Base-by-base conservation (phyloP, 1,140 invertebrate species). In the Eueides isabella region DNA sequence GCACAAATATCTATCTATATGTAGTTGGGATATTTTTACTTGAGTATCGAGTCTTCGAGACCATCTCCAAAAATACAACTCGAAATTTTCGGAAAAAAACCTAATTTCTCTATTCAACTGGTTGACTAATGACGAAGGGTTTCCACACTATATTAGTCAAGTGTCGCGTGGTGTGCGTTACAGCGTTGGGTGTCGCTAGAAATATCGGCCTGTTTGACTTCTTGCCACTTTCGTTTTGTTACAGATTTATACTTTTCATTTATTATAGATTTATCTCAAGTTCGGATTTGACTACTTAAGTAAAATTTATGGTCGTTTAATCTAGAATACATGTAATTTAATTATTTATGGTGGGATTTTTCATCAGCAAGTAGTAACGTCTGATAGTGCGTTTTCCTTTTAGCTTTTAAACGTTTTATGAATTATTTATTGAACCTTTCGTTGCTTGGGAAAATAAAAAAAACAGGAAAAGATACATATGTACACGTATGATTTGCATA, bases 151-250 rank as follows among this genome's bases (percentile, higher is more conserved):
- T 80, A 78, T 81, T 74, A 76, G 84, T 77, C 73, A 77, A 73
- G 79, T 85, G 80, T 81, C 81, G 26, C 63, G 66, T 69, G 67
- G 72, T 71, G 70, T 61, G 26, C 64, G 80, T 78, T 67, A 73
- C 78, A 78, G 81, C 75, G 73, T 84, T 80, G 81, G 82, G 77
- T 85, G 83, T 82, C 81, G 72, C 80, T 83, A 87, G 84, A 84
- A 88, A 90, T 89, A 90, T 85, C 83, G 74, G 72, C 72, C 81
- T 83, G 79, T 87, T 87, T 86, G 82, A 82, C 48, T 55, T 55
- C 48, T 55, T 55, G 19, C 48, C 48, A 55, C 48, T 55, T 23
- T 12, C 48, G 48, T 55, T 55, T 55, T 55, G 48, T 55, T 55
- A 55, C 23, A 12, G 48, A 55, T 55, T 55, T 55, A 55, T 55